Percentiles rank a stretch among this genome's conserved stretches.
phyloP scores from a whole-genome alignment of 2,113 vertebrate genomes.

The Podarcis cretensis region DNA sequence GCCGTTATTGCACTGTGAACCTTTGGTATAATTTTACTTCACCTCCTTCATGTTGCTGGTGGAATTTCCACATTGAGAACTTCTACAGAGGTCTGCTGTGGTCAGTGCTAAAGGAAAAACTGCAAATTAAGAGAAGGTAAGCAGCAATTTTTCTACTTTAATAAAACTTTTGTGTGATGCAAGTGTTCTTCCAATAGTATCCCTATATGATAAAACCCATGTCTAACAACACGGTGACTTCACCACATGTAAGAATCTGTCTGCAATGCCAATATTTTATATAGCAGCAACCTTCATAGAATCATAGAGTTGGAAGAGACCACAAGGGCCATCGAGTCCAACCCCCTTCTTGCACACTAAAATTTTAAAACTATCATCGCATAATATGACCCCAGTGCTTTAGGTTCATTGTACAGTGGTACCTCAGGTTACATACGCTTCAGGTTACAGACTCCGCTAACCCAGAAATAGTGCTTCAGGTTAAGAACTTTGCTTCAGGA shows the following conservation, averaged over 20 bases:
- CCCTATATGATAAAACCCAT: background rate
- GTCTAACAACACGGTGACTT: background rate
- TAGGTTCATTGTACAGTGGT: background rate
- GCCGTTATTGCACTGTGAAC: background rate
- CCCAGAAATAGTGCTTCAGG: too few species aligned
- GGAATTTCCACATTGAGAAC: conserved; percentile 26
- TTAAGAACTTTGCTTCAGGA: too few species aligned
- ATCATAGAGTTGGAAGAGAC: too few species aligned
- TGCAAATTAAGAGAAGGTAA: conserved; percentile 25
- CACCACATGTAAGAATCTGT: background rate
- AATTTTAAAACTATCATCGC: background rate
- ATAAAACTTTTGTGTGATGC: background rate
- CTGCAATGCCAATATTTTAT: background rate
- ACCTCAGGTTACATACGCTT: too few species aligned
- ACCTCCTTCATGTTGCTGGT: conserved; percentile 24
- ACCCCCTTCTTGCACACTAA: background rate
- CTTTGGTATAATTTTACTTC: background rate
- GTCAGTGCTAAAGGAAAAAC: conserved; percentile 29
- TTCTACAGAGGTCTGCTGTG: conserved; percentile 11
- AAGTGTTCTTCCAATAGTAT: background rate
- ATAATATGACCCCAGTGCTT: background rate
- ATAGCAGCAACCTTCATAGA: too few species aligned
- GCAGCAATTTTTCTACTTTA: background rate
- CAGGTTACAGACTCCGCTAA: too few species aligned
- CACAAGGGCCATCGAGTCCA: too few species aligned